Conservation (phyloP, 1,140 invertebrate genomes). For the Pissodes strobi region DNA sequence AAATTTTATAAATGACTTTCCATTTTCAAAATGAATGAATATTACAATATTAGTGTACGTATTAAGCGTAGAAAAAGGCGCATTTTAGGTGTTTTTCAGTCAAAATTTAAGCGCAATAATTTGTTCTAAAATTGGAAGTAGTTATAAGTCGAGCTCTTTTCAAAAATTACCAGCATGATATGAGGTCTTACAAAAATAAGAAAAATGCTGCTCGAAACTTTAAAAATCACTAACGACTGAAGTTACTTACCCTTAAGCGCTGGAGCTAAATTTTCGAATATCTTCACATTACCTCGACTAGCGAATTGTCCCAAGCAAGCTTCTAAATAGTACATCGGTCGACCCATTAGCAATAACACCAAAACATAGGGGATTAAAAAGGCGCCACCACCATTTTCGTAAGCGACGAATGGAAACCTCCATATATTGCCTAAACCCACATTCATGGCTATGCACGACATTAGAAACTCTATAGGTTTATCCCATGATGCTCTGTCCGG, state of each 20-base stretch:
- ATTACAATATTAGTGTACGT: no score
- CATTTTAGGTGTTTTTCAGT: no score
- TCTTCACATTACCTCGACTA: constrained; percentile 71
- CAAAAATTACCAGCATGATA: no score
- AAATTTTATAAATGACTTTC: no score
- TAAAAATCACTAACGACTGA: no score
- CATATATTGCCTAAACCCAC: constrained; percentile 90
- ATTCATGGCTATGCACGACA: constrained; percentile 87
- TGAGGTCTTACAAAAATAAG: no score
- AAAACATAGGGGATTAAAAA: constrained; percentile 87
- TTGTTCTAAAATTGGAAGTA: no score
- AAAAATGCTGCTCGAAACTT: no score
- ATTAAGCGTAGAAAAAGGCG: no score
- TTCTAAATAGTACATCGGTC: constrained; percentile 90
- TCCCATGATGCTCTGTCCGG: constrained; percentile 73
- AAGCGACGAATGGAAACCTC: constrained; percentile 85
- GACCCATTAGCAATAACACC: constrained; percentile 80
- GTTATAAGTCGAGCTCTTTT: no score
- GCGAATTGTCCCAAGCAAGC: constrained; percentile 81
- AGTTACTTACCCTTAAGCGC: constrained; percentile 68
- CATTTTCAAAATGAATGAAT: no score
- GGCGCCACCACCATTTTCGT: constrained; percentile 82
- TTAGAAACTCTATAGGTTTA: constrained; percentile 82
- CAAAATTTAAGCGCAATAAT: no score
- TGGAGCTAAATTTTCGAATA: constrained; percentile 63